Base-by-base conservation (phyloP, 2,888 invertebrate species). In the Amorpha juglandis region DNA sequence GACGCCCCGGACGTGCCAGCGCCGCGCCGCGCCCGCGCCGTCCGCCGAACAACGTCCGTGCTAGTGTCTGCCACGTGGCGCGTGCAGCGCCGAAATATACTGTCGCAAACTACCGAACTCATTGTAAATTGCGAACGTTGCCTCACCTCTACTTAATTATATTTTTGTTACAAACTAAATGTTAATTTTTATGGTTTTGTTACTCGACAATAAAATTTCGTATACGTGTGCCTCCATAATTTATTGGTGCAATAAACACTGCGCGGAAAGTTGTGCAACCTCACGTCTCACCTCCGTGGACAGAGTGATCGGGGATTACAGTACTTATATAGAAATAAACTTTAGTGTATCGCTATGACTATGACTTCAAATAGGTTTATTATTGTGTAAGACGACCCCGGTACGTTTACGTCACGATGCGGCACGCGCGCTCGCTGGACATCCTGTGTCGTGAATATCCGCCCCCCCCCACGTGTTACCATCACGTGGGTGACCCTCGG, bases 171-270 rank as follows among this genome's bases (percentile, higher is more conserved):
- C 12, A 12, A 14, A 14, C 42, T 11, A 42, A 58, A 58, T 58
- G 58, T 58, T 12, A 58, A 42, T 19, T 58, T 58, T 42, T 58
- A 58, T 42, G 58, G 19, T 58, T 58, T 58, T 42, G 58, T 21
- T 58, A 38, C 6, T 38, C 42, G 19, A 38, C 42, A 11, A 42
- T 38, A 42, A 42, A 42, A 12, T 58, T 58, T 58, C 42, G 42
- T 58, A 58, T 19, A 58, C 52, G 52, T 42, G 58, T 42, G 58
- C 38, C 58, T 42, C 19, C 42, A 58, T 58, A 19, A 58, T 38
- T 58, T 38, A 58, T 58, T 58, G 42, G 58, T 58, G 58, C 58
- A 21, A 58, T 58, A 58, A 42, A 58, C 19, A 33, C 14, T 1
- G 27, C 33, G 16, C 50, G n/a, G 38, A 38, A 38, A 8, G 19